Percentiles rank a stretch among this genome's conserved stretches.
These are phyloP conservation scores for Tipula unca DNA, from an alignment of 2,888 invertebrate species.

Conservation along the genomic window DNA sequence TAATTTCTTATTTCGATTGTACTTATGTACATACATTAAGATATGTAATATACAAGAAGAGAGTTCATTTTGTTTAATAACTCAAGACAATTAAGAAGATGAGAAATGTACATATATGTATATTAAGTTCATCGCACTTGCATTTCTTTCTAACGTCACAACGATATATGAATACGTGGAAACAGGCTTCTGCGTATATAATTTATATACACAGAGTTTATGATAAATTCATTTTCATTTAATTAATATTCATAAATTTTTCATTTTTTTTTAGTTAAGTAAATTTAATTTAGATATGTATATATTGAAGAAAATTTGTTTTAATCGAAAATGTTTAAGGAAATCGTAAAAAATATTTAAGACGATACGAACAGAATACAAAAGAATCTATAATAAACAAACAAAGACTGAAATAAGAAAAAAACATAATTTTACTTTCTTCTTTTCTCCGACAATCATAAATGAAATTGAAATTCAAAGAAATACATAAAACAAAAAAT, in stretches of 20 bases:
- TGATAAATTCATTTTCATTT: not conserved
- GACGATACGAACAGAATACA: not conserved
- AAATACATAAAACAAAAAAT: not conserved
- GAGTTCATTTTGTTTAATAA: not conserved
- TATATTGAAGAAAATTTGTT: not conserved
- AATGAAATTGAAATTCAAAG: not conserved
- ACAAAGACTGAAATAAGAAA: not conserved
- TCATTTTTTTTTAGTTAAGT: not conserved
- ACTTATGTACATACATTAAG: not conserved
- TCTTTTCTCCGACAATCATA: not conserved
- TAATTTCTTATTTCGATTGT: not conserved
- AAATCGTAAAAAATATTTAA: not conserved
- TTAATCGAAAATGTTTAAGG: not conserved
- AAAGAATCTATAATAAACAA: not conserved
- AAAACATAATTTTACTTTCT: not conserved
- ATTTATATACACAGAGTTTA: not conserved
- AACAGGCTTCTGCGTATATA: not conserved
- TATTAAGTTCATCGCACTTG: not conserved
- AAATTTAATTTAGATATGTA: too few relatives aligned
- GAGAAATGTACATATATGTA: not conserved
- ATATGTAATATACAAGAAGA: not conserved
- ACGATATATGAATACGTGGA: not conserved
- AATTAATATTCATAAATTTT: not conserved
- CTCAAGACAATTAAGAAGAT: not conserved
- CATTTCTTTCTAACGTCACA: not conserved